Conservation (phyloP, 2,797 vertebrate genomes). For the Betta splendens region DNA sequence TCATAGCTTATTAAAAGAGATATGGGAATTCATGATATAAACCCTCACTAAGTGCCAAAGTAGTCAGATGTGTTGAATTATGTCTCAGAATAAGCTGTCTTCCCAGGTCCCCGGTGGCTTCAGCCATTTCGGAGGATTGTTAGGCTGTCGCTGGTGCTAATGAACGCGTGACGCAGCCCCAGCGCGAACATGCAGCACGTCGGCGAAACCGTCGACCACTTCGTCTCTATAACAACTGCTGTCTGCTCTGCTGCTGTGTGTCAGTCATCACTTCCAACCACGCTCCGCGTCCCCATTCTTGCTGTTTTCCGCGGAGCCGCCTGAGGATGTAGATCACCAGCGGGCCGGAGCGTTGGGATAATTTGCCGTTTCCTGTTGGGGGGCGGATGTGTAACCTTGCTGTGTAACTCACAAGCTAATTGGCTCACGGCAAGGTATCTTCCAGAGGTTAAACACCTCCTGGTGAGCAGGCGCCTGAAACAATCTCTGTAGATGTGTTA, state of each 20-base stretch:
- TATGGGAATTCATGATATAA: slow-evolving; percentile 67
- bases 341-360: slow-evolving; percentile 30
- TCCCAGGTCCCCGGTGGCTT: slow-evolving; percentile 41
- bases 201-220: not conserved
- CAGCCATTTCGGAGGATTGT: slow-evolving; percentile 34
- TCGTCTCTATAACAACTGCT: not conserved
- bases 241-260: slow-evolving; percentile 4
- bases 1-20: slow-evolving; percentile 63
- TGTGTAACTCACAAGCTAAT: slow-evolving; percentile 31
- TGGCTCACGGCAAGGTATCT: slow-evolving; percentile 51
- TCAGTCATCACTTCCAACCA: slow-evolving; percentile 23
- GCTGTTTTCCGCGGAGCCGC: slow-evolving; percentile 36
- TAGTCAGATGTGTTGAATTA: slow-evolving; percentile 69
- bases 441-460: slow-evolving; percentile 58
- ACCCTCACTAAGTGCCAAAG: slow-evolving; percentile 74
- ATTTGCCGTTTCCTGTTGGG: slow-evolving; percentile 65
- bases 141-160: slow-evolving; percentile 35
- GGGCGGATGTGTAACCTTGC: slow-evolving; percentile 54
- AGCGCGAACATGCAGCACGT: slow-evolving; percentile 12
- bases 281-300: slow-evolving; percentile 35
- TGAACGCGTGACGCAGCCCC: slow-evolving; percentile 42
- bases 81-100: slow-evolving; percentile 56
- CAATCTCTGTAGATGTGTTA: slow-evolving; percentile 31
- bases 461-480: slow-evolving; percentile 40
- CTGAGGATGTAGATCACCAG: slow-evolving; percentile 49